Conservation (phyloP, 2,888 invertebrate species). For the Rhamphomyia laevipes region DNA sequence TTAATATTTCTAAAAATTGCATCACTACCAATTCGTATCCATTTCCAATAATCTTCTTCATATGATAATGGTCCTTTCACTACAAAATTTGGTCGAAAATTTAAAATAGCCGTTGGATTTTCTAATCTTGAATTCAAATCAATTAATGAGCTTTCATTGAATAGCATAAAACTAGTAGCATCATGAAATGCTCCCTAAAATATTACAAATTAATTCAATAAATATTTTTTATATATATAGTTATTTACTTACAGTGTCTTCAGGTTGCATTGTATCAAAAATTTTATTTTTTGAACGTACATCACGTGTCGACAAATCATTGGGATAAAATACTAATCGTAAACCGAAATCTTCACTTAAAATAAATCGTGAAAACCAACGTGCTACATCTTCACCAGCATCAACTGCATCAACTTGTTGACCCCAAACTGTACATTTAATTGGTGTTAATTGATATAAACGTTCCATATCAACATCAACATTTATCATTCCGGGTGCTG, state of each 20-base stretch:
- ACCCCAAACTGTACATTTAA: constrained; percentile 44
- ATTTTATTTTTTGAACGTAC: constrained; percentile 25
- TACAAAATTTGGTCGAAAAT: constrained; percentile 57
- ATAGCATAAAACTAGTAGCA: constrained; percentile 49
- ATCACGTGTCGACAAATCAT: constrained; percentile 28
- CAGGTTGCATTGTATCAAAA: constrained; percentile 20
- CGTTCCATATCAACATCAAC: constrained; percentile 41
- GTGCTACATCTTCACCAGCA: constrained; percentile 57
- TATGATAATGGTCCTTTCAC: constrained; percentile 45
- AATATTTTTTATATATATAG: neutral
- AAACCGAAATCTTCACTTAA: constrained; percentile 40
- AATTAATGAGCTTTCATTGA: constrained; percentile 50
- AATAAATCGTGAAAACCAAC: constrained; percentile 54
- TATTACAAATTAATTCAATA: constrained; percentile 4
- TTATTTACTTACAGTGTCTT: constrained; percentile 15
- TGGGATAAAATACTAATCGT: constrained; percentile 47
- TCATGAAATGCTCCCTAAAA: constrained; percentile 51
- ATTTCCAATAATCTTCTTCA: constrained; percentile 56
- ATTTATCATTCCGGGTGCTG: constrained; percentile 44
- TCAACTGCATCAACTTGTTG: constrained; percentile 50
- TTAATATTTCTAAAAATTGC: constrained; percentile 51
- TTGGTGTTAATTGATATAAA: constrained; percentile 27
- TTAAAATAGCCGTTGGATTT: constrained; percentile 39
- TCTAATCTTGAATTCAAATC: constrained; percentile 49
- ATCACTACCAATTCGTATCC: constrained; percentile 49